Conservation (phyloP, 2,888 invertebrate genomes). For the Tinea trinotella region DNA sequence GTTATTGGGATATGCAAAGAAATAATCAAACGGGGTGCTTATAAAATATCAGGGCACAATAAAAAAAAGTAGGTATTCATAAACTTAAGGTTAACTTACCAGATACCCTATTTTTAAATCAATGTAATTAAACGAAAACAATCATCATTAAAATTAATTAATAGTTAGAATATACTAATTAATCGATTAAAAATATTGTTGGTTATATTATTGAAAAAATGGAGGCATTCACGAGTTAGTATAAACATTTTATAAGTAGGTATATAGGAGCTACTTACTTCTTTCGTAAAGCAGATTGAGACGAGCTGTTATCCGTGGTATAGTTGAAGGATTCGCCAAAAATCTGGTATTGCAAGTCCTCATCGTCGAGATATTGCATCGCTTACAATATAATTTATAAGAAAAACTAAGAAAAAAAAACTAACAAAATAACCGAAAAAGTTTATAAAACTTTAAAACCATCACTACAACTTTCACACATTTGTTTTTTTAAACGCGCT, state of each 20-base stretch:
- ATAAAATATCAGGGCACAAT: too few species aligned
- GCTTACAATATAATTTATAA: slow-evolving; percentile 47
- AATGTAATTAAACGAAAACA: too few species aligned
- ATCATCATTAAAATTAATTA: too few species aligned
- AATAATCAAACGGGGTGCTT: too few species aligned
- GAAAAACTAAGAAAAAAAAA: not conserved
- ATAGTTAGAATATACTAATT: too few species aligned
- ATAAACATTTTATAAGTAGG: not conserved
- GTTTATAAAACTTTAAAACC: slow-evolving; percentile 49
- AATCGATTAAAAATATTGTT: too few species aligned
- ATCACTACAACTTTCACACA: slow-evolving; percentile 42
- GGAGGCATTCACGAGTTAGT: not conserved
- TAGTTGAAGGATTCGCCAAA: slow-evolving; percentile 66
- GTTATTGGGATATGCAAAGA: too few species aligned
- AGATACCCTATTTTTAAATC: too few species aligned
- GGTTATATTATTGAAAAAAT: not conserved
- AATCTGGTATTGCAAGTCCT: slow-evolving; percentile 68
- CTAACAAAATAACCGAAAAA: slow-evolving; percentile 30
- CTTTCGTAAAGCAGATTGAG: not conserved
- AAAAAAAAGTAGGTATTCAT: too few species aligned
- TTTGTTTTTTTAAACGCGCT: too few species aligned
- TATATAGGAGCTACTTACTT: slow-evolving; percentile 11
- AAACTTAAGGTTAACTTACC: too few species aligned
- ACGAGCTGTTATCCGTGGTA: slow-evolving; percentile 21
- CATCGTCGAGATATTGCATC: slow-evolving; percentile 69